Conservation (phyloP, 2,797 vertebrate species). For the Erpetoichthys calabaricus region DNA sequence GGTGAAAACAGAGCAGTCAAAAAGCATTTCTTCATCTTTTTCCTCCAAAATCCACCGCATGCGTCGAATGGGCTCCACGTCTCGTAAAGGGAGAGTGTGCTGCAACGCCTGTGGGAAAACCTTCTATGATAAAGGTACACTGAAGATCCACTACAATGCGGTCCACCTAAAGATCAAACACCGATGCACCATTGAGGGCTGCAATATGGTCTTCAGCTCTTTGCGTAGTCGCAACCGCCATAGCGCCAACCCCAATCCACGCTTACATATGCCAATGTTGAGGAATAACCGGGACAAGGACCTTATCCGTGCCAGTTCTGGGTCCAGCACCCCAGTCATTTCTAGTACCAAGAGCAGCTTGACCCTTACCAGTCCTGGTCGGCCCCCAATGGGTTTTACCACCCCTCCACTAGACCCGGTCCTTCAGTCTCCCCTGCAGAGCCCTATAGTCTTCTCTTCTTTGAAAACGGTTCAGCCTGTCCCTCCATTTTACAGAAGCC, state of each 20-base stretch:
- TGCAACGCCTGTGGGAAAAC: slow-evolving; percentile 83
- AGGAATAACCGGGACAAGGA: slow-evolving; percentile 97
- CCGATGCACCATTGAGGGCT: slow-evolving; percentile 61
- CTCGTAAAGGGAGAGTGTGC: slow-evolving; percentile 91
- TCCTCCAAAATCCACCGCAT: slow-evolving; percentile 65
- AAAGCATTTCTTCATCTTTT: slow-evolving; percentile 27
- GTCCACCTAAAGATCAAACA: slow-evolving; percentile 68
- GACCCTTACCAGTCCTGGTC: slow-evolving; percentile 81
- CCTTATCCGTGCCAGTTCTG: slow-evolving; percentile 81
- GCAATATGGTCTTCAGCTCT: slow-evolving; percentile 86
- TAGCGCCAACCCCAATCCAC: slow-evolving; percentile 87
- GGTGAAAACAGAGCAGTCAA: slow-evolving; percentile 57
- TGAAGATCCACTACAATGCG: slow-evolving; percentile 66
- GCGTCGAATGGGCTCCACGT: slow-evolving; percentile 79
- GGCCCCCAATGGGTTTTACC: slow-evolving; percentile 79
- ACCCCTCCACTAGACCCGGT: slow-evolving; percentile 59
- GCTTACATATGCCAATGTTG: slow-evolving; percentile 67
- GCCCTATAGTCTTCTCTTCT: slow-evolving; percentile 58
- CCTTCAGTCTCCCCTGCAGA: slow-evolving; percentile 56
- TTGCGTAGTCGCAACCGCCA: slow-evolving; percentile 95
- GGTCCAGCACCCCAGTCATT: slow-evolving; percentile 82
- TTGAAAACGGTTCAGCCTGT: slow-evolving; percentile 67
- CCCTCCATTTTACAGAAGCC: slow-evolving; percentile 68
- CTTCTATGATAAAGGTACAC: slow-evolving; percentile 69
- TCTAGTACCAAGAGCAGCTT: slow-evolving; percentile 84